Evolutionary conservation across 2,797 vertebrate genomes (phyloP).

Genomic region (Petrocephalus sullivani): DNA sequence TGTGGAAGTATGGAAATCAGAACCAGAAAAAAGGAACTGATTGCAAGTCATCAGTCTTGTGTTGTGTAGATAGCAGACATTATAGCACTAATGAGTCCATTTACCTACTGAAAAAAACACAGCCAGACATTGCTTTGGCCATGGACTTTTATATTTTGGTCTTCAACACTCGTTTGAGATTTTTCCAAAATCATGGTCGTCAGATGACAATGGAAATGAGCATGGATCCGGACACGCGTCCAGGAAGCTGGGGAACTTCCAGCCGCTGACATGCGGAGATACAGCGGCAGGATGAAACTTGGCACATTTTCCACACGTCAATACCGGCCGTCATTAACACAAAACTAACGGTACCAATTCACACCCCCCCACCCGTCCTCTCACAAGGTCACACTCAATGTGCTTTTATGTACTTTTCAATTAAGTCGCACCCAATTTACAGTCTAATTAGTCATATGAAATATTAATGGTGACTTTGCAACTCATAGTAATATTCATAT

Average conservation of each 20-base stretch:
- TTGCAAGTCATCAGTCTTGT: not conserved
- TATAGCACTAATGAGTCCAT: not conserved
- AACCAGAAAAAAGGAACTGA: not conserved
- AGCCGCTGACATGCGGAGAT: not conserved
- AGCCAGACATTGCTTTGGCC: not conserved
- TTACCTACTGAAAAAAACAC: not conserved
- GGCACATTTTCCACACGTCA: constrained; percentile 3
- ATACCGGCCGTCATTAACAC: constrained; percentile 14
- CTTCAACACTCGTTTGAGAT: not conserved
- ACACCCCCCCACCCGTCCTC: constrained; percentile 4
- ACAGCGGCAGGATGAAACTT: not conserved
- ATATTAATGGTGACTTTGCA: constrained; percentile 42
- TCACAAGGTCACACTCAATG: constrained; percentile 39
- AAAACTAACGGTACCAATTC: constrained; percentile 23
- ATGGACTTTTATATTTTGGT: not conserved
- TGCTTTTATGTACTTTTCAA: constrained; percentile 39
- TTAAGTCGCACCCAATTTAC: constrained; percentile 42
- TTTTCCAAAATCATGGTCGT: not conserved
- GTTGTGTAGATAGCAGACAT: not conserved
- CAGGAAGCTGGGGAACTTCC: not conserved
- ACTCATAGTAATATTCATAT: constrained; percentile 28
- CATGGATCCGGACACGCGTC: not conserved
- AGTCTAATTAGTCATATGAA: constrained; percentile 47
- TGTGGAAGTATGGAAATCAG: not conserved
- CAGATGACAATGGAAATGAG: not conserved